Base-by-base conservation (phyloP, 2,797 vertebrate species). In the Tokudaia tokunoshimensis region DNA sequence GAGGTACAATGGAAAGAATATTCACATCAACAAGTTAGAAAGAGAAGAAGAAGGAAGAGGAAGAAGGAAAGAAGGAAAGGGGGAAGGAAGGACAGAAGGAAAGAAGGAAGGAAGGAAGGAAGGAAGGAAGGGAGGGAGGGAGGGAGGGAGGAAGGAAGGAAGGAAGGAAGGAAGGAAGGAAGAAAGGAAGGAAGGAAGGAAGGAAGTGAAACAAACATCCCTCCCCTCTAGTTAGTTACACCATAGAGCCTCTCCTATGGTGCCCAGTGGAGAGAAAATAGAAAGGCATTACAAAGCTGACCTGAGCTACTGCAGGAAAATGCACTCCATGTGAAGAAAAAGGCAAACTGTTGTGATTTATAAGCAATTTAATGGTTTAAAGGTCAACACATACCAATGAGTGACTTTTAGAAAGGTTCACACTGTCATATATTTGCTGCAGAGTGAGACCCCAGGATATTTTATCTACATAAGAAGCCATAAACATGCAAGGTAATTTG, bases 401-500 rank as follows among this genome's bases (percentile, higher is more conserved):
- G 86, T 70, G 41, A 61, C 44, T 89, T 94, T 59, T 90, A 41
- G 14, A 96, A 84, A 72, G 91, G 10, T 84, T 97, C 29, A 90
- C 47, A 52, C 94, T 92, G 31, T 37, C 57, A 61, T 20, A 70
- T 67, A 82, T 65, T 50, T 65, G 65, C 4, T 78, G 0, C 75
- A 74, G 57, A 93, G 34, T 72, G 80, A 65, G 34, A 92, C 85
- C 34, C 70, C 4, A 92, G 2, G 29, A 41, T 52, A 65, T 85
- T 74, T 79, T 90, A 50, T 83, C 91, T 94, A 89, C 59, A 41
- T 86, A 80, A 93, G 34, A 93, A 3, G 1, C 47, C 74, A 74
- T 52, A 67, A 81, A 94, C 92, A 70, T 94, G 22, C 4, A 91
- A 90, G n/a, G 57, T 82, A 74, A 81, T 87, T 15, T 87, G 41